Percentiles rank a stretch among this genome's conserved stretches.
Evolutionary conservation across 1,140 invertebrate genomes (phyloP).

Genomic region (Brachionus asplanchnoidis): DNA sequence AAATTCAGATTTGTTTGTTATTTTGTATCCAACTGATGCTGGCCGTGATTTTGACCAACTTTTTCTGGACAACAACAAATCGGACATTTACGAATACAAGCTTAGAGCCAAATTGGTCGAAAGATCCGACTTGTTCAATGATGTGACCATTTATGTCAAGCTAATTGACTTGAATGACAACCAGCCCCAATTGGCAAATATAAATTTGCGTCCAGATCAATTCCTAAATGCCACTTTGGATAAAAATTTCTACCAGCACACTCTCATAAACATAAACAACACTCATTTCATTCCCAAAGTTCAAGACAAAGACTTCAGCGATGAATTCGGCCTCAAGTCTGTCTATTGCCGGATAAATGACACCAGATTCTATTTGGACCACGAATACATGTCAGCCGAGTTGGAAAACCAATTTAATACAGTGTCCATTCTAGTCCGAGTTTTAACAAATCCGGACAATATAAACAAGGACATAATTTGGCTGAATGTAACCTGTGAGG

Average conservation of each 20-base stretch:
- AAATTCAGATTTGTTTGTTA: not conserved
- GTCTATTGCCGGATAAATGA: conserved; percentile 19
- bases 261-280: conserved; percentile 24
- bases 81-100: conserved; percentile 19
- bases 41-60: conserved; percentile 21
- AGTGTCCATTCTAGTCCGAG: conserved; percentile 9
- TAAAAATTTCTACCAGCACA: conserved; percentile 9
- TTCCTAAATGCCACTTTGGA: not conserved
- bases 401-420: not conserved
- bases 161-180: conserved; percentile 39
- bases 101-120: not conserved
- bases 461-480: not conserved
- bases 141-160: not conserved
- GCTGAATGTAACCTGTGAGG: conserved; percentile 38
- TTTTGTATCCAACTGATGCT: not conserved
- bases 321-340: conserved; percentile 18
- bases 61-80: not conserved
- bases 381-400: conserved; percentile 23
- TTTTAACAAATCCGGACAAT: not conserved
- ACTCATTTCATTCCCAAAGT: conserved; percentile 24
- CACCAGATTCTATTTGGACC: conserved; percentile 35
- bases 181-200: not conserved
- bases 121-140: conserved; percentile 21
- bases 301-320: conserved; percentile 19
- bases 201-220: not conserved